Conservation (phyloP, 2,797 vertebrate genomes). For the Gallinago nigripennis region DNA sequence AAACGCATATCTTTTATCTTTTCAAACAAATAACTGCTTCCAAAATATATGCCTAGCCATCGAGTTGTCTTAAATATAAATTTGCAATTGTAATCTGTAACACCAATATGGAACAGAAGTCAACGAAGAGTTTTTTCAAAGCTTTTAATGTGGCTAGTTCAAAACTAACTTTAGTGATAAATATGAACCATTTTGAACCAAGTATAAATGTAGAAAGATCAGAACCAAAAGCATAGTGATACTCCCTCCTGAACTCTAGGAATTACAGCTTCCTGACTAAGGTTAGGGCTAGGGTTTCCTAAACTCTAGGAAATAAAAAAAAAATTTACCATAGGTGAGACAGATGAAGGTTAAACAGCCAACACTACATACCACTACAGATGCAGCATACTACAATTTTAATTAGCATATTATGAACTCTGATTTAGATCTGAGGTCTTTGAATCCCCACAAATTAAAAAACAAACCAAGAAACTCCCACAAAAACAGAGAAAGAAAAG, state of each 20-base stretch:
- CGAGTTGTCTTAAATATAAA: not conserved
- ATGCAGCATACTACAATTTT: not conserved
- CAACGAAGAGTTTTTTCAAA: not conserved
- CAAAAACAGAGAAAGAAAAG: not conserved
- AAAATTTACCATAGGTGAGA: not conserved
- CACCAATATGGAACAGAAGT: not conserved
- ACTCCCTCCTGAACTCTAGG: not conserved
- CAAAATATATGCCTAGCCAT: not conserved
- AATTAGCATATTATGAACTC: not conserved
- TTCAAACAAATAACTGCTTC: not conserved
- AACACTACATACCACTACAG: rapidly evolving
- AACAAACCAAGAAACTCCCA: not conserved
- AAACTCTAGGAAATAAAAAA: not conserved
- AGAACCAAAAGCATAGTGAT: not conserved
- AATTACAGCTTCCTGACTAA: not conserved
- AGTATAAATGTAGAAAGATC: not conserved
- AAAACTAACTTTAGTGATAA: not conserved
- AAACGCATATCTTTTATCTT: not conserved
- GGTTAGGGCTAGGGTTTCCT: not conserved
- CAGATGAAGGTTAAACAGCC: not conserved
- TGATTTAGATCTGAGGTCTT: not conserved
- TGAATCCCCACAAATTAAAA: not conserved
- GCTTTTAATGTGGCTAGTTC: not conserved
- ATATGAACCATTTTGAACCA: not conserved
- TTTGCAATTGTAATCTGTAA: not conserved